Conservation (phyloP, 2,113 vertebrate genomes). For the Myotis davidii region DNA sequence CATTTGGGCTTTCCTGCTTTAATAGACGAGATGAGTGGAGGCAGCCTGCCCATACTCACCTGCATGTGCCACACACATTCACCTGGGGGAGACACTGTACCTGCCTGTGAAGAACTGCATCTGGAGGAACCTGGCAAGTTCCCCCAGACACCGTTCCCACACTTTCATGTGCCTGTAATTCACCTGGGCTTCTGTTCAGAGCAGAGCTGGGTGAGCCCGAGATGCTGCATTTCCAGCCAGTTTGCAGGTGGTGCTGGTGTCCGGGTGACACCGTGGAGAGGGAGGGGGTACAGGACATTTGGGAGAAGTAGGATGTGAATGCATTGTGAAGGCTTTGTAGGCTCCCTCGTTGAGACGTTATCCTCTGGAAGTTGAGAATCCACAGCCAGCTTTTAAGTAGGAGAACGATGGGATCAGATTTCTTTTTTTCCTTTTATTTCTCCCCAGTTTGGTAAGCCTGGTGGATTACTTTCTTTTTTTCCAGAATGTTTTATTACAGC, state of each 20-base stretch:
- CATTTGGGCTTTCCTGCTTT: background rate
- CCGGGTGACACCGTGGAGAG: background rate
- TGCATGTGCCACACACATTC: background rate
- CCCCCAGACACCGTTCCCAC: background rate
- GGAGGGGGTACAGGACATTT: background rate
- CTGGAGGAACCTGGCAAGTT: background rate
- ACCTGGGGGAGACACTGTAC: background rate
- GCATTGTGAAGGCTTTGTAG: background rate
- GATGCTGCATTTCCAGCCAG: background rate
- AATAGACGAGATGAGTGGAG: background rate
- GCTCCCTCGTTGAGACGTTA: background rate
- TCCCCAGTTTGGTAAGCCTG: background rate
- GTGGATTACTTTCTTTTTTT: background rate
- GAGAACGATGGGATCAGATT: background rate
- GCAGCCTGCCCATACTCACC: background rate
- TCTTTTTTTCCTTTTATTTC: background rate
- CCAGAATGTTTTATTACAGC: background rate
- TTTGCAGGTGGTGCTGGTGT: background rate
- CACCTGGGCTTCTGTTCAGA: background rate
- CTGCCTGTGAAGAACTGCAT: background rate
- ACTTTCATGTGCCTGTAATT: background rate
- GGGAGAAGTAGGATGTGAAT: background rate
- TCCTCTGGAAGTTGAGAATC: conserved; percentile 5
- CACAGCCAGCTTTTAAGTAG: background rate
- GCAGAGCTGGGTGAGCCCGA: background rate